These are phyloP conservation scores for Tuta absoluta DNA, from an alignment of 2,888 invertebrate species.

Conservation along the genomic window DNA sequence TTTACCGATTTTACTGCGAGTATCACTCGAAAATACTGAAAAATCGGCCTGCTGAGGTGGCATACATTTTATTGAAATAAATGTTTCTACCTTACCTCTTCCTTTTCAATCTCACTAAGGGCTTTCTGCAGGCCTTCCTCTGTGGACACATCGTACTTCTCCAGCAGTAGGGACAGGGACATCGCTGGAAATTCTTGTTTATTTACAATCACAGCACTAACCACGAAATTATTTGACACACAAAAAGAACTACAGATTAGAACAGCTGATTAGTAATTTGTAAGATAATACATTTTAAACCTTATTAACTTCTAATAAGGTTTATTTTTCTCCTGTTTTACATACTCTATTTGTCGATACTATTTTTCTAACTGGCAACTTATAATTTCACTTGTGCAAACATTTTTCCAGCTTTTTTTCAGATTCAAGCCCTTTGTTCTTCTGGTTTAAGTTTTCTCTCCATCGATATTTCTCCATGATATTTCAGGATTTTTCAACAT, in stretches of 20 bases:
- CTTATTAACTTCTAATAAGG: background rate
- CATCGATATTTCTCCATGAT: too few relatives aligned
- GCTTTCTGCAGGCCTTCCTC: slow-evolving; percentile 81
- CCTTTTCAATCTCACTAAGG: slow-evolving; percentile 78
- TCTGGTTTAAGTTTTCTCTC: too few relatives aligned
- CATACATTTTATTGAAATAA: slow-evolving; percentile 5
- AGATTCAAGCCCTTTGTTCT: too few relatives aligned
- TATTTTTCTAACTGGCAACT: too few relatives aligned
- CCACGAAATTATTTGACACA: background rate
- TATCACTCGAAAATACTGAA: background rate
- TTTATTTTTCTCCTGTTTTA: background rate
- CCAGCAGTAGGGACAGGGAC: slow-evolving; percentile 65
- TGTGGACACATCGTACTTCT: slow-evolving; percentile 76
- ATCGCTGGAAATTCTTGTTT: slow-evolving; percentile 38
- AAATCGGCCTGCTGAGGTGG: slow-evolving; percentile 26
- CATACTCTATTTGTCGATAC: background rate
- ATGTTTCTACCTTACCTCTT: slow-evolving; percentile 70
- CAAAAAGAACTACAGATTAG: background rate
- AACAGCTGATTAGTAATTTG: background rate
- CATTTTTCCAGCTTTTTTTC: background rate
- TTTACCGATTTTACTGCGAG: too few relatives aligned
- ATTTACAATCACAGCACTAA: slow-evolving; percentile 12
- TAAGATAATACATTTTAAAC: background rate
- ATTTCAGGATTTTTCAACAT: background rate
- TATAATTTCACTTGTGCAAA: background rate